Percentiles rank a stretch among this genome's conserved stretches.
phyloP scores from a whole-genome alignment of 2,888 invertebrate species.

The Pterostichus niger region DNA sequence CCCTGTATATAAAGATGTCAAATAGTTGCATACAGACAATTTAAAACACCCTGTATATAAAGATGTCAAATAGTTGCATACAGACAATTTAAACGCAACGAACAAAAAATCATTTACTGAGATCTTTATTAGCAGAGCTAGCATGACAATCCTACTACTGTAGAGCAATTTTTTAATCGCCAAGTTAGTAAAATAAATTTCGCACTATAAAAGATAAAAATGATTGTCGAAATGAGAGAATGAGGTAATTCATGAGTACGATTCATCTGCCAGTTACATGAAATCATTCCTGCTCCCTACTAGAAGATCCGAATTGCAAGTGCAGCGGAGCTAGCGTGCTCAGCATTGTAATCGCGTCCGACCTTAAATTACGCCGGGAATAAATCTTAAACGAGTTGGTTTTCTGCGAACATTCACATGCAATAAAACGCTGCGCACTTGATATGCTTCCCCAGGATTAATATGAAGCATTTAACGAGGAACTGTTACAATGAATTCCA shows the following conservation, averaged over 20 bases:
- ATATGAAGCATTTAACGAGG: conserved; percentile 18
- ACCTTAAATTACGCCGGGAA: conserved; percentile 63
- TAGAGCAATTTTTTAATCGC: too few species aligned
- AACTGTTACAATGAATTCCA: conserved; percentile 21
- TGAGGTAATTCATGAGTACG: not conserved
- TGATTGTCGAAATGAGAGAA: too few species aligned
- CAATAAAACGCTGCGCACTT: conserved; percentile 40
- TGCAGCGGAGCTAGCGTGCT: conserved; percentile 28
- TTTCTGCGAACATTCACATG: conserved; percentile 45
- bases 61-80: too few species aligned
- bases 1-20: too few species aligned
- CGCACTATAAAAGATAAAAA: too few species aligned
- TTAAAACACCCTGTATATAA: too few species aligned
- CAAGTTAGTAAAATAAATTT: too few species aligned
- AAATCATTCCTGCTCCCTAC: not conserved
- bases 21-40: too few species aligned
- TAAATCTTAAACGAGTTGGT: conserved; percentile 60
- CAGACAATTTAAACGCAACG: too few species aligned
- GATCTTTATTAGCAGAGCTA: too few species aligned
- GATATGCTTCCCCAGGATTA: conserved; percentile 36
- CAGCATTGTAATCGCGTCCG: conserved; percentile 56
- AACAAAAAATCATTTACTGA: too few species aligned
- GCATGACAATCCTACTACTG: too few species aligned
- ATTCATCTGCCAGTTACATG: not conserved
- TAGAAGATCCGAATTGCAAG: conserved; percentile 15